A percentile compares a stretch with the other conserved stretches of the same genome.
phyloP scores from a whole-genome alignment of 1,140 invertebrate genomes.

The Megalopta genalis region DNA sequence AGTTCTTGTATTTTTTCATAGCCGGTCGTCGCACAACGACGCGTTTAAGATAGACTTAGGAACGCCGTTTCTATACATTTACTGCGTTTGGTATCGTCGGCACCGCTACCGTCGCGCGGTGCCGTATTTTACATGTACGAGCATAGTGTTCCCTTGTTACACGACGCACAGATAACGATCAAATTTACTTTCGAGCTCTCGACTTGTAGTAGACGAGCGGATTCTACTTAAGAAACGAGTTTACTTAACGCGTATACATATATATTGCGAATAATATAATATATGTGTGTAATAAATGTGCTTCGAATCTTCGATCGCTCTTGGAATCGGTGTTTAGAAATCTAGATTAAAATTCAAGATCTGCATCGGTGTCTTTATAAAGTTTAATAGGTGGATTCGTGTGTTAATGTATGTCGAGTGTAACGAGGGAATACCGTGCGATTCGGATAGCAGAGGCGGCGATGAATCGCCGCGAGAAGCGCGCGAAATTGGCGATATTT shows the following conservation, averaged over 20 bases:
- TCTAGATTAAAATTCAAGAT: no score
- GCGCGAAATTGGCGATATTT: background rate
- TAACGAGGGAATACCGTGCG: background rate
- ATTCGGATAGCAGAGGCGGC: background rate
- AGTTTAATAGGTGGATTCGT: no score
- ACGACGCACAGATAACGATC: background rate
- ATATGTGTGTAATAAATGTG: no score
- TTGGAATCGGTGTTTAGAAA: no score
- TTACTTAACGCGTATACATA: no score
- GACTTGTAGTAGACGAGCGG: background rate
- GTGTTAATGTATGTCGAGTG: no score
- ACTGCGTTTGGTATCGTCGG: background rate
- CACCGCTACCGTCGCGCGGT: background rate
- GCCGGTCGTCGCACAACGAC: background rate
- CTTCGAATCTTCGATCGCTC: no score
- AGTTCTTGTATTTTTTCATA: background rate
- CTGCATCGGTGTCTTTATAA: no score
- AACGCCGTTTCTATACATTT: background rate
- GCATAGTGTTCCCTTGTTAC: background rate
- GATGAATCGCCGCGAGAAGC: background rate
- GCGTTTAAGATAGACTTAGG: background rate
- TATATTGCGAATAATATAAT: no score
- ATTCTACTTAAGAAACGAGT: no score
- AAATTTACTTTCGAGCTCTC: background rate
- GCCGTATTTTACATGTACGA: background rate